These are phyloP conservation scores for Aviceda subcristata DNA, from an alignment of 2,113 vertebrate species.

Conservation along the genomic window DNA sequence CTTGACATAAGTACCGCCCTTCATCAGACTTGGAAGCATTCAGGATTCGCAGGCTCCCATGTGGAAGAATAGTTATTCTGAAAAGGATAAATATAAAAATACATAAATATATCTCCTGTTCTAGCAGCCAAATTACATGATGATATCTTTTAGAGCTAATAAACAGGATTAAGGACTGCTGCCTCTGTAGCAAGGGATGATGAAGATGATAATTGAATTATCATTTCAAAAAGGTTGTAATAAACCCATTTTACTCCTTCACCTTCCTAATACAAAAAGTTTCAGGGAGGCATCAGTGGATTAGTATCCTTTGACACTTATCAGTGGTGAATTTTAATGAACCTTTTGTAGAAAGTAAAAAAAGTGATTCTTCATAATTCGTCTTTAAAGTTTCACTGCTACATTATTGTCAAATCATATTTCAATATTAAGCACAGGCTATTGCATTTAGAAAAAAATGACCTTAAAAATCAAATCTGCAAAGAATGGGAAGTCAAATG, in stretches of 20 bases:
- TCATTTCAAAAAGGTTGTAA: constrained; percentile 24
- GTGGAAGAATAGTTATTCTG: constrained; percentile 89
- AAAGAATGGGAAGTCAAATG: constrained; percentile 23
- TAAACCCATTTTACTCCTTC: constrained; percentile 3
- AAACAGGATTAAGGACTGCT: constrained; percentile 6
- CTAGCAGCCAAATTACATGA: neutral
- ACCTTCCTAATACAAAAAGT: constrained; percentile 9
- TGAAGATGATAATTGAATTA: neutral
- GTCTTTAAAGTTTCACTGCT: constrained; percentile 18
- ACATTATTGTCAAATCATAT: neutral
- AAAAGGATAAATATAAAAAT: constrained; percentile 58
- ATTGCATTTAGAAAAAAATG: constrained; percentile 33
- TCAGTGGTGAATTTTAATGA: constrained; percentile 26
- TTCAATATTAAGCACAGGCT: constrained; percentile 37
- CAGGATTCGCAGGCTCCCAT: constrained; percentile 87
- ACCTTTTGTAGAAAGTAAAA: neutral
- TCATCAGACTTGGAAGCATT: constrained; percentile 91
- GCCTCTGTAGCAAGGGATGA: neutral
- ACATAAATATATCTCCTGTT: constrained; percentile 4
- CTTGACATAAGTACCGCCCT: constrained; percentile 87
- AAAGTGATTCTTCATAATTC: constrained; percentile 36
- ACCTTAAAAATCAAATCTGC: constrained; percentile 52
- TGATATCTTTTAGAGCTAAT: neutral
- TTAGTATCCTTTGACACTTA: constrained; percentile 32
- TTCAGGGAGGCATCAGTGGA: neutral